Evolutionary conservation across 2,888 invertebrate species (phyloP).

Genomic region (Blera fallax): DNA sequence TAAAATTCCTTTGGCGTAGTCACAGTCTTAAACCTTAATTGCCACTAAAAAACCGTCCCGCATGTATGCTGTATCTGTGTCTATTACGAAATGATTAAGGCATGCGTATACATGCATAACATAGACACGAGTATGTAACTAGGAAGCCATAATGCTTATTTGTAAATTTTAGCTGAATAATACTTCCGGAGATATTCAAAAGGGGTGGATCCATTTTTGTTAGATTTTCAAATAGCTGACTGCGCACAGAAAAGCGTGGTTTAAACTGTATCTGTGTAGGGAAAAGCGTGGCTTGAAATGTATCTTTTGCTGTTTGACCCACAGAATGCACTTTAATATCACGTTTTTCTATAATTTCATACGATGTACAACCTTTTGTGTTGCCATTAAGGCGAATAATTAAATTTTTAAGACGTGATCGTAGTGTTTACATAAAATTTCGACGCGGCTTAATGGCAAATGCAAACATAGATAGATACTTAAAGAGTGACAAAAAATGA

Average conservation of each 20-base stretch:
- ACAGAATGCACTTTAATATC: too few species aligned
- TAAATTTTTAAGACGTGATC: neutral
- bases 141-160: neutral
- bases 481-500: neutral
- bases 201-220: too few species aligned
- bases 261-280: too few species aligned
- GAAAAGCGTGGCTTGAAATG: too few species aligned
- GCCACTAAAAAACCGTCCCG: neutral
- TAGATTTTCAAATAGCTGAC: too few species aligned
- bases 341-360: neutral
- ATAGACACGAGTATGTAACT: too few species aligned
- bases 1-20: constrained; percentile 33
- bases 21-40: constrained; percentile 1
- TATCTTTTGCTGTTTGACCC: too few species aligned
- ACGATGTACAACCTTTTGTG: too few species aligned
- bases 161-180: neutral
- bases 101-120: neutral
- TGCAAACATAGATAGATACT: neutral
- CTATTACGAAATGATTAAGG: neutral
- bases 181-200: neutral
- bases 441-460: neutral
- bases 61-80: neutral
- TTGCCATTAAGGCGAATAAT: neutral
- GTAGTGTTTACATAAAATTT: neutral
- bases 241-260: too few species aligned